Evolutionary conservation across 2,113 vertebrate species (phyloP), one percentile per base, ranked within the genome.

Genomic region (Coptodon bakossiorum): DNA sequence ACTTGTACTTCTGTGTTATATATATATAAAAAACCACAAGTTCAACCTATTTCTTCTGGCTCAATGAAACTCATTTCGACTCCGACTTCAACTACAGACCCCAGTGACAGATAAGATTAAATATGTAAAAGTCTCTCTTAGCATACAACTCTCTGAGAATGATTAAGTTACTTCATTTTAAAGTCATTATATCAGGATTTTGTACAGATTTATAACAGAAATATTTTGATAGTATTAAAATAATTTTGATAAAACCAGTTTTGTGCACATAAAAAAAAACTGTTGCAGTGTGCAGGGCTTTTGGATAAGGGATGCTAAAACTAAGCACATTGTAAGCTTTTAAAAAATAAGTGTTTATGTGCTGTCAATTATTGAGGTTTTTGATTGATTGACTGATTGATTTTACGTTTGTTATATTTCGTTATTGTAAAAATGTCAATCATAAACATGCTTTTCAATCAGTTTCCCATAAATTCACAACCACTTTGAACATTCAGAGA

Each of bases 91-190:
- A 36, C 43, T 31, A 31, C 14, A 45, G 14, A 38, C 3, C 45
- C 3, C 14, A 3, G 68, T 53, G 22, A 79, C 24, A 43, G 27
- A 56, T 57, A 27, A 34, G 45, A 73, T 48, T 57, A 22, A 84
- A 90, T 90, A 22, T 66, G 71, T 9, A 34, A 13, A 84, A 68
- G 38, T 6, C 17, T 79, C 34, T 71, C n/a, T 43, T 9, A 73
- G 66, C 13, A 45, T 6, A 73, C 66, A 71, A 43, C 66, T 71
- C 17, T 61, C 66, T 24, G 7, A 43, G 2, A 73, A 73, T 48
- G 40, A 76, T 76, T 76, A 31, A 48, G 24, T 27, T 29, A 50
- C 16, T 76, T 50, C 43, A 76, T 50, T 50, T 76, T 31, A 76
- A 76, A 76, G 24, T 76, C 71, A 29, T 19, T 19, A 29, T 27